These are phyloP conservation scores for Hiodon alosoides DNA, from an alignment of 2,113 vertebrate genomes.

Conservation along the genomic window DNA sequence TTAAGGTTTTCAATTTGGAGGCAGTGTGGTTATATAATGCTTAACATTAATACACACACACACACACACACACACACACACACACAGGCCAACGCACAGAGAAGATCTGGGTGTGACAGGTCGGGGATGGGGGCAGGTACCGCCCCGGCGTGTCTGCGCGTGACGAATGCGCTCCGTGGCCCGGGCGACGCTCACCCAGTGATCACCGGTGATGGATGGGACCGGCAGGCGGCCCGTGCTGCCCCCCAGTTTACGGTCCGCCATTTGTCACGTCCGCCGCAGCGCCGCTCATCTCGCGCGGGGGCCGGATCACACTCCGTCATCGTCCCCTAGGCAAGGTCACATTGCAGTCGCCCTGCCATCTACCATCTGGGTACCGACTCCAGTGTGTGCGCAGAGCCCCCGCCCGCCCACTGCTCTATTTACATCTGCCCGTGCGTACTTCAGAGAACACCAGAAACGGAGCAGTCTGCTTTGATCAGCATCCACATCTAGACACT, in stretches of 20 bases:
- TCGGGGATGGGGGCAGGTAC: background rate
- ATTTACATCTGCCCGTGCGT: background rate
- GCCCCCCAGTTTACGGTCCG: constrained; percentile 72
- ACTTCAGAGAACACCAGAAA: background rate
- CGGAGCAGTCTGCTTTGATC: background rate
- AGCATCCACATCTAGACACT: background rate
- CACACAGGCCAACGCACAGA: background rate
- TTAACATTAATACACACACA: too few species aligned
- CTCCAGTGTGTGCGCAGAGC: constrained; percentile 35
- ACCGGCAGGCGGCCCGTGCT: constrained; percentile 66
- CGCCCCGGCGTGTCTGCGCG: constrained; percentile 1
- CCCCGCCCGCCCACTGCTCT: background rate
- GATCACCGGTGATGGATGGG: constrained; percentile 86
- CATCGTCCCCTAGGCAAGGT: constrained; percentile 77
- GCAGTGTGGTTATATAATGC: too few species aligned
- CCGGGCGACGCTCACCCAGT: constrained; percentile 71
- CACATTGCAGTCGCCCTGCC: constrained; percentile 69
- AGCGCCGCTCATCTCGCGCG: constrained; percentile 66
- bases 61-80: too few species aligned
- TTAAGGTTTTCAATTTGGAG: too few species aligned
- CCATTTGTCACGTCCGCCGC: constrained; percentile 71
- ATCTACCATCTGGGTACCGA: constrained; percentile 43
- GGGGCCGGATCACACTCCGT: constrained; percentile 62
- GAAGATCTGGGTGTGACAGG: background rate
- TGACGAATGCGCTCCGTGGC: constrained; percentile 74